These are phyloP conservation scores for Venustoraphidia nigricollis DNA, from an alignment of 2,888 invertebrate genomes.

Conservation along the genomic window DNA sequence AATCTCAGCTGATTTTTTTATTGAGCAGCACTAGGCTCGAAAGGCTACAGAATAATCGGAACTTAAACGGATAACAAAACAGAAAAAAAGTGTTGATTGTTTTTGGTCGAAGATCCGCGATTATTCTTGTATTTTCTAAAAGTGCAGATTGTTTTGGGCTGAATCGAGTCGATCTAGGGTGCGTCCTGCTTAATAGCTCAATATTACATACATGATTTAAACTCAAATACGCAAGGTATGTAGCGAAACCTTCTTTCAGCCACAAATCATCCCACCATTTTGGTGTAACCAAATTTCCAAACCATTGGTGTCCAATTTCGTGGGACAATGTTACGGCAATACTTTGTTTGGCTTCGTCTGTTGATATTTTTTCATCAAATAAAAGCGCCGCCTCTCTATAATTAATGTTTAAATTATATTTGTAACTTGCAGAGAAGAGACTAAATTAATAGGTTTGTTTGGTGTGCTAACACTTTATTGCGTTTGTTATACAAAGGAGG, in stretches of 20 bases:
- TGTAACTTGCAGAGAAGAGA: not conserved
- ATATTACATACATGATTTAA: conserved; percentile 32
- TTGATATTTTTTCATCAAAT: conserved; percentile 33
- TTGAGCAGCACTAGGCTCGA: too few species aligned
- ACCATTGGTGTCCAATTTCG: conserved; percentile 66
- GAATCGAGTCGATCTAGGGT: not conserved
- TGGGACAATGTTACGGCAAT: conserved; percentile 43
- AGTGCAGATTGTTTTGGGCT: not conserved
- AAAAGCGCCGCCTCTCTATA: conserved; percentile 44
- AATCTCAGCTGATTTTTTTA: too few species aligned
- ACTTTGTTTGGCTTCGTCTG: conserved; percentile 33
- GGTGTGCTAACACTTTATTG: too few species aligned
- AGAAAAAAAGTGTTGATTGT: too few species aligned
- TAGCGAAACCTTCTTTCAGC: conserved; percentile 65
- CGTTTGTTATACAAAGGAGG: too few species aligned
- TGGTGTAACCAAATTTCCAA: conserved; percentile 56
- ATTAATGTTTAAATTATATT: not conserved
- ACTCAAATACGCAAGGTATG: conserved; percentile 39
- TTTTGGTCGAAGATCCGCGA: too few species aligned
- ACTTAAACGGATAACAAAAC: not conserved
- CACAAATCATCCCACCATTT: conserved; percentile 55
- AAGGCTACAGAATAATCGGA: not conserved
- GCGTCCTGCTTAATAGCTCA: too few species aligned
- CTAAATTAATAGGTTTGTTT: not conserved
- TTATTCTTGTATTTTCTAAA: too few species aligned